Evolutionary conservation across 2,888 invertebrate species (phyloP).

Genomic region (Leptura quadrifasciata): DNA sequence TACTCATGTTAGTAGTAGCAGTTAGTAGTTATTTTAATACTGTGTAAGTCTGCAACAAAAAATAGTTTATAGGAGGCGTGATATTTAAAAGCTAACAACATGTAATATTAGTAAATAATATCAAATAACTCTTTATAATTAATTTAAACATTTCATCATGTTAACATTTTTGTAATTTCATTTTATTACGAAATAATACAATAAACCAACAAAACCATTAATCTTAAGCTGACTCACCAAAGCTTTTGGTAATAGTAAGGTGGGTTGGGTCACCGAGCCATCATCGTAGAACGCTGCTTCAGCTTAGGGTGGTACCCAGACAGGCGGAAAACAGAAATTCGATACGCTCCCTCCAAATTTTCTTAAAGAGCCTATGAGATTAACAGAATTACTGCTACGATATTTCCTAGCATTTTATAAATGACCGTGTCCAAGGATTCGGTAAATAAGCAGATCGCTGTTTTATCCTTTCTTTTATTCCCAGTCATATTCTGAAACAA

Average conservation of each 20-base stretch:
- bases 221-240: conserved; percentile 29
- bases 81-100: too few relatives aligned
- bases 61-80: too few relatives aligned
- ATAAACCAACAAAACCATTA: conserved; percentile 27
- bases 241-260: conserved; percentile 47
- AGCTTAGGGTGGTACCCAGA: conserved; percentile 57
- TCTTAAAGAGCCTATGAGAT: conserved; percentile 57
- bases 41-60: too few relatives aligned
- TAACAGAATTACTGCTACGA: conserved; percentile 55
- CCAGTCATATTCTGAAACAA: too few relatives aligned
- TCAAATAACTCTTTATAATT: too few relatives aligned
- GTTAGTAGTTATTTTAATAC: too few relatives aligned
- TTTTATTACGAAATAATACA: conserved; percentile 11
- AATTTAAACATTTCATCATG: background rate
- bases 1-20: too few relatives aligned
- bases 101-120: too few relatives aligned
- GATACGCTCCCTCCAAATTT: conserved; percentile 55
- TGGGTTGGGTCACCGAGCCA: conserved; percentile 50
- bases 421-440: background rate
- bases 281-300: conserved; percentile 50
- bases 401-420: background rate
- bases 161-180: conserved; percentile 11
- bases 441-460: background rate
- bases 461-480: too few relatives aligned
- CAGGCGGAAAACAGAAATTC: conserved; percentile 62